Conservation (phyloP, 2,888 invertebrate genomes). For the Drosophila subsilvestris region DNA sequence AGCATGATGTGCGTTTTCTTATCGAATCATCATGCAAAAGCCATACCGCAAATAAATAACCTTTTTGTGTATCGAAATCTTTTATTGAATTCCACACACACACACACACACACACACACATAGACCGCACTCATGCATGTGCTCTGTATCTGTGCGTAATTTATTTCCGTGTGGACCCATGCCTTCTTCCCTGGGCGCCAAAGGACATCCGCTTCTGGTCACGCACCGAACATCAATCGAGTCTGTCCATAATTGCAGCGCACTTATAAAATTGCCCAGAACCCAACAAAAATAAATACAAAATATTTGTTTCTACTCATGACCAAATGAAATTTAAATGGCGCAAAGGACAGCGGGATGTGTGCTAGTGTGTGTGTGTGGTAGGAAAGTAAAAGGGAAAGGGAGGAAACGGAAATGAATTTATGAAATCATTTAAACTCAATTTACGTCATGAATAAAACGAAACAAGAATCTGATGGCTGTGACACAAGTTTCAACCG, state of each 20-base stretch:
- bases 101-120: slow-evolving; percentile 2
- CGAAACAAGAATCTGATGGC: slow-evolving; percentile 44
- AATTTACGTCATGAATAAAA: slow-evolving; percentile 67
- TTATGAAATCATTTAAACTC: slow-evolving; percentile 76
- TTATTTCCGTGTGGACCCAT: slow-evolving; percentile 10
- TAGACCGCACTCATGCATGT: slow-evolving; percentile 29
- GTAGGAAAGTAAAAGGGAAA: slow-evolving; percentile 11
- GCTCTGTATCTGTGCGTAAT: slow-evolving; percentile 8
- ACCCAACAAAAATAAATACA: slow-evolving; percentile 11
- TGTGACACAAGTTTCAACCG: slow-evolving; percentile 19
- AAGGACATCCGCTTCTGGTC: slow-evolving; percentile 45
- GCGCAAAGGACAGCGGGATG: slow-evolving; percentile 18
- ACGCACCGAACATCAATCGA: slow-evolving; percentile 47
- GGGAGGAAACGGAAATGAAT: slow-evolving; percentile 74
- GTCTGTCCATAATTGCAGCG: slow-evolving; percentile 50
- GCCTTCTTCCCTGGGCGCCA: slow-evolving; percentile 25
- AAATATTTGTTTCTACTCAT: slow-evolving; percentile 44
- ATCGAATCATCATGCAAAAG: slow-evolving; percentile 42
- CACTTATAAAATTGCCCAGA: slow-evolving; percentile 50
- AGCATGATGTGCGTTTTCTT: slow-evolving; percentile 48
- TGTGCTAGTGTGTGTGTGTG: slow-evolving; percentile 2
- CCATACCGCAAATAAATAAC: slow-evolving; percentile 36
- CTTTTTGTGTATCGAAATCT: slow-evolving; percentile 43
- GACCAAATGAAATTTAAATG: slow-evolving; percentile 55
- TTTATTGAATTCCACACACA: slow-evolving; percentile 48